Evolutionary conservation across 2,113 vertebrate genomes (phyloP), one percentile per base, ranked within the genome.

Genomic region (Chaenocephalus aceratus): DNA sequence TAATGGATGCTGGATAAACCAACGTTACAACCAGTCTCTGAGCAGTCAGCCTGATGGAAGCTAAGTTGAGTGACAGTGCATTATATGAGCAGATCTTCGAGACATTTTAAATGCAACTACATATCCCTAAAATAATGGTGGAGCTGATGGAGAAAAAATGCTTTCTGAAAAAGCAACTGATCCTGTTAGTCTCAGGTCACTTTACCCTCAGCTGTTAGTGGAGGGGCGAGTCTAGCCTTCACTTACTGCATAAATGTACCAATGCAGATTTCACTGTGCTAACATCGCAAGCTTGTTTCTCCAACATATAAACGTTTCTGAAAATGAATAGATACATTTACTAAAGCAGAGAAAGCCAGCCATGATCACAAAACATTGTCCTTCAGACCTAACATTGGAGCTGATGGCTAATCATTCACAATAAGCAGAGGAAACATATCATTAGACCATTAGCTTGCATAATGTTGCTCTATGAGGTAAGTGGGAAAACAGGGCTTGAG

Each of bases 401-500:
- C 6, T 48, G 48, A 26, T 18, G 7, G 14, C 16, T 21, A 57
- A 60, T 82, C 41, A 53, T 45, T 79, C 44, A 46, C 46, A 74
- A 54, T 59, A 70, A 70, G 68, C 14, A 54, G 9, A 53, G 30
- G 49, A 64, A 63, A 21, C 4, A 11, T 51, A 23, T 78, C 44
- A 75, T 75, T 66, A 75, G 6, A 71, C 26, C 60, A 49, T 65
- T 61, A 68, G 58, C 15, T 62, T 79, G 30, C 61, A 73, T 64
- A 73, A 63, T 74, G 53, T 70, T 62, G 68, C 64, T 36, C n/a
- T 23, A 56, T 36, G 10, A 65, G 8, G 14, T 13, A 73, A 85
- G 30, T 58, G 34, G 30, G 18, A 58, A 61, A 81, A 68, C 51
- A 72, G 61, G 34, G 44, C 23, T 59, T 63, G 0, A 36, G 10